Base-by-base conservation (phyloP, 2,113 vertebrate species). In the Urocitellus parryii region DNA sequence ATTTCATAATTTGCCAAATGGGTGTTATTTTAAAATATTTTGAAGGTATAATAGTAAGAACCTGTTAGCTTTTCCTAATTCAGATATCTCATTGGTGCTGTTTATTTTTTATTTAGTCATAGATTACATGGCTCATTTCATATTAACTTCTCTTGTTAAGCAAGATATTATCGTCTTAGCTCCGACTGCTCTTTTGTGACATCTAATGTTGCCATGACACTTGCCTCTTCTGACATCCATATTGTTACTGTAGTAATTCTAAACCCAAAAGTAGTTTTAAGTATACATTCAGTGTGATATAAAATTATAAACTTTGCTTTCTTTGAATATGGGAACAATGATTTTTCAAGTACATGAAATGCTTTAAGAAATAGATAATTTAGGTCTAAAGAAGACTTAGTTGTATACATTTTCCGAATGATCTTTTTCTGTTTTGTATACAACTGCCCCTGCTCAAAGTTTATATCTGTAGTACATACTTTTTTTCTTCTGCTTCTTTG, bases 21-120 rank as follows among this genome's bases (percentile, higher is more conserved):
- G 34, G 25, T 95, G 65, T 72, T 95, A 90, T 81, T 97, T 91
- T 42, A 63, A 94, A 87, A 37, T 86, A 79, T 96, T 96, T 94
- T 88, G 58, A 88, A 95, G 65, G 13, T 67, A 37, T 76, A 56
- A 70, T 56, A 67, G 74, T 73, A 90, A 80, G 86, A 94, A 94
- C 65, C 56, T 68, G 27, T 76, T 74, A 76, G 16, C 17, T 53
- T 91, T 81, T 92, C 32, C 74, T 95, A 68, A 63, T 85, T 80
- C 25, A 37, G 42, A 13, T 76, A 77, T 18, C 91, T 97, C 17
- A 65, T 22, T 78, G 82, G 27, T 79, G 51, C 11, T 90, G 29
- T 51, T 79, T 27, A 3, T 93, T 88, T 95, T 73, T 70, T 78
- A 8, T 88, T 77, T 77, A 42, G 20, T 39, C 29, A 78, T 68